phyloP scores from a whole-genome alignment of 2,113 vertebrate species.

The Ailurus styani region DNA sequence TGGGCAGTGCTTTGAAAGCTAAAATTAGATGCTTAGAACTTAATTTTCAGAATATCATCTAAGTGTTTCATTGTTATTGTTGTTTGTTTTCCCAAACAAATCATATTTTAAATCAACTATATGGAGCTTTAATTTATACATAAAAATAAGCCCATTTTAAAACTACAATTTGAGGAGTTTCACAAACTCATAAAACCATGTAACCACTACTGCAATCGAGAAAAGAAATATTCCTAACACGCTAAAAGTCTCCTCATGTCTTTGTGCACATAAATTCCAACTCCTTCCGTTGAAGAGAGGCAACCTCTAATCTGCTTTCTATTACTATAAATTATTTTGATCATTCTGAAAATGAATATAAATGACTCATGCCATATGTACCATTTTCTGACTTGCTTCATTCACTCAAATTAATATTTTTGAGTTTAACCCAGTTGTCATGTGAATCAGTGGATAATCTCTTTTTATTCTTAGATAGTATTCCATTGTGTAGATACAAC shows the following conservation, averaged over 20 bases:
- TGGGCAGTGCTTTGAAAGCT: not conserved
- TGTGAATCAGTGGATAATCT: not conserved
- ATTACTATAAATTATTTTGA: not conserved
- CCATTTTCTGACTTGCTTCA: not conserved
- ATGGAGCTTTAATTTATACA: not conserved
- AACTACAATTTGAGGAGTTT: not conserved
- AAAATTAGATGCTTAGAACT: not conserved
- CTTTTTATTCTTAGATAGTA: not conserved
- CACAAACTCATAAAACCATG: not conserved
- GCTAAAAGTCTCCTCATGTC: not conserved
- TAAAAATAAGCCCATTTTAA: not conserved
- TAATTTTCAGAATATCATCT: not conserved
- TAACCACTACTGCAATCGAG: not conserved
- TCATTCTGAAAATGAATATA: not conserved
- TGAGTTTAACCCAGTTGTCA: not conserved
- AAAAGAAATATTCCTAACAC: not conserved
- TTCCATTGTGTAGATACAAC: not conserved
- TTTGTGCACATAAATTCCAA: not conserved
- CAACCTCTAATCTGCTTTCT: not conserved
- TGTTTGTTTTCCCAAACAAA: not conserved
- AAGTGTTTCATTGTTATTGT: not conserved
- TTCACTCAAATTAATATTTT: not conserved
- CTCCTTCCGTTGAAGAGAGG: not conserved
- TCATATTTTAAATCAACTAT: not conserved
- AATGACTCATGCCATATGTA: not conserved